These are phyloP conservation scores for Eleutherodactylus coqui DNA, from an alignment of 2,797 vertebrate species.

Conservation along the genomic window DNA sequence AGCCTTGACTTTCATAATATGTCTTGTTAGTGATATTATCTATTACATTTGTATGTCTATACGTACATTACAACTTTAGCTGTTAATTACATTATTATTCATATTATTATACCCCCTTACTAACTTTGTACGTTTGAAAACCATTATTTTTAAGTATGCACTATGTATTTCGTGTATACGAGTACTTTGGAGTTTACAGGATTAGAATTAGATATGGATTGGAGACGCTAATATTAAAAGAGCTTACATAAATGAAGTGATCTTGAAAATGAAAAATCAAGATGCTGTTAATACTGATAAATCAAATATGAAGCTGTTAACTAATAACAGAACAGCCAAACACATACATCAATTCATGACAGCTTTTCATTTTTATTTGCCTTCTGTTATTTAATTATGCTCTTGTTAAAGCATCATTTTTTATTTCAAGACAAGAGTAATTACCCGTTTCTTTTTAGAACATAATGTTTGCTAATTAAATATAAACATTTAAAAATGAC, in stretches of 20 bases:
- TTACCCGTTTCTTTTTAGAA: conserved; percentile 73
- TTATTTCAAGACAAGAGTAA: conserved; percentile 77
- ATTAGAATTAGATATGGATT: conserved; percentile 9
- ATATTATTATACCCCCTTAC: background rate
- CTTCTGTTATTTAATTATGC: conserved; percentile 74
- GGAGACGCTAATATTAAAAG: background rate
- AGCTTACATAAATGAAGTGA: background rate
- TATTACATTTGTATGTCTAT: no score
- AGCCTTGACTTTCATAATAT: no score
- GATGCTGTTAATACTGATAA: conserved; percentile 10
- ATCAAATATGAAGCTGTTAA: conserved; percentile 22
- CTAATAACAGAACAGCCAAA: background rate
- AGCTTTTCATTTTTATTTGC: conserved; percentile 66
- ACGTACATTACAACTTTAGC: no score
- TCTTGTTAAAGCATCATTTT: conserved; percentile 77
- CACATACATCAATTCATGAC: conserved; percentile 23
- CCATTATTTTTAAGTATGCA: background rate
- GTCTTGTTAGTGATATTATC: no score
- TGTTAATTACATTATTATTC: background rate
- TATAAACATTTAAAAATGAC: conserved; percentile 82
- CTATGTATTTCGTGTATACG: background rate
- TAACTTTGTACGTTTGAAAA: background rate
- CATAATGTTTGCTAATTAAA: conserved; percentile 79
- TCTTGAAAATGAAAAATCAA: background rate
- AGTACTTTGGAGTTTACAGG: background rate